Base-by-base conservation (phyloP, 1,140 invertebrate species). In the Theocolax elegans region DNA sequence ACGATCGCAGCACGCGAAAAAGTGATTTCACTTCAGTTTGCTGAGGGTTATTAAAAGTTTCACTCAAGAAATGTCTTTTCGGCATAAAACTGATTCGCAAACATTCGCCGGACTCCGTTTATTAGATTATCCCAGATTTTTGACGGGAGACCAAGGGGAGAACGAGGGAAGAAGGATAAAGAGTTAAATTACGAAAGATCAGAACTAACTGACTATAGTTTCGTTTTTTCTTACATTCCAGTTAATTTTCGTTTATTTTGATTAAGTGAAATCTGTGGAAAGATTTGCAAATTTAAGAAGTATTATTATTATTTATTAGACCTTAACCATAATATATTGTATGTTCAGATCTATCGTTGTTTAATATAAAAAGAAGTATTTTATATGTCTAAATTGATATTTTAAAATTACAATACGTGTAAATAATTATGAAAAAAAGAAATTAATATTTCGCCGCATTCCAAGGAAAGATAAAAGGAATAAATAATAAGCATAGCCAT, bases 91-190 rank as follows among this genome's bases (percentile, higher is more conserved):
- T 19, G 27, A 49, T 38, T 48, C 27, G 9, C 13, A 35, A 3
- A 44, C 1, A 35, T 13, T 21, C 13, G 23, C 38, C 25, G n/a
- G 25, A 15, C 19, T 35, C 25, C 8, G 58, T 62, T 63, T 49
- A 71, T 71, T 65, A 71, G 60, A 71, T 71, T 64, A 71, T 9
- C 51, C 68, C 40, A 48, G 68, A 71, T 64, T 71, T 58, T 19
- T 49, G 53, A 54, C 48, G 51, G 58, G 51, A 35, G 48, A 19
- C 15, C n/a, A 12, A 63, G n/a, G 59, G 58, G 59, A 54, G 59
- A 63, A 53, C 25, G 25, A 62, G 48, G 17, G 56, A 69, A 69
- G 44, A 67, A 68, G 35, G 19, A 67, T 67, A 67, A 60, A 46
- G 48, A 69, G 49, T 31, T 1, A 54, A 69, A 69, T 62, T 54